Percentiles rank a stretch among this genome's conserved stretches.
Evolutionary conservation across 2,888 invertebrate genomes (phyloP).

Genomic region (Pyrrhia umbra): DNA sequence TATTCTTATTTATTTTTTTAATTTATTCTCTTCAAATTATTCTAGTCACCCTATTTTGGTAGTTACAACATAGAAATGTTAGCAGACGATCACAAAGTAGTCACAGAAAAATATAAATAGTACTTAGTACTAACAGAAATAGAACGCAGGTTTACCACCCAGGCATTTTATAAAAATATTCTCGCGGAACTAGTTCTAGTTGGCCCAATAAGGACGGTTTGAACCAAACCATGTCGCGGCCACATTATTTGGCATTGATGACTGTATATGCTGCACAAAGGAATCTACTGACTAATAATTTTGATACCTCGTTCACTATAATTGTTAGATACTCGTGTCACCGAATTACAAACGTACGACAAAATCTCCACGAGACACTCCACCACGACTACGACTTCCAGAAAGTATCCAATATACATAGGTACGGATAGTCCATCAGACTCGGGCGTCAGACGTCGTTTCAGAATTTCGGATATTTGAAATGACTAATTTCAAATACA

Average conservation of each 20-base stretch:
- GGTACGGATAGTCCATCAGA: slow-evolving; percentile 1
- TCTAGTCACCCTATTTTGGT: background rate
- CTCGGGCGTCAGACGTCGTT: background rate
- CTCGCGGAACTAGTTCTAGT: slow-evolving; percentile 29
- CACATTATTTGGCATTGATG: slow-evolving; percentile 36
- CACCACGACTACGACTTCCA: slow-evolving; percentile 7
- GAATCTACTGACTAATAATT: slow-evolving; percentile 8
- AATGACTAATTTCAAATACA: slow-evolving; percentile 15
- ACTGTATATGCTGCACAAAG: slow-evolving; percentile 33
- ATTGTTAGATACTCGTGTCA: background rate
- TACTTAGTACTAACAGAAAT: background rate
- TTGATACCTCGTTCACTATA: slow-evolving; percentile 19
- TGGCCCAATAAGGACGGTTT: slow-evolving; percentile 26
- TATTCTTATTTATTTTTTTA: no score
- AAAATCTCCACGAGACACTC: slow-evolving; percentile 11
- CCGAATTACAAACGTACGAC: background rate
- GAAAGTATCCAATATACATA: background rate
- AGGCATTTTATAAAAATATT: slow-evolving; percentile 8
- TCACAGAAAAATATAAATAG: background rate
- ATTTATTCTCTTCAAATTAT: background rate
- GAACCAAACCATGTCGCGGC: slow-evolving; percentile 22
- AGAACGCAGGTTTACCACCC: background rate
- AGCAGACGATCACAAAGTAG: background rate
- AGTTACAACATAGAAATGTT: background rate
- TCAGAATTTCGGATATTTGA: slow-evolving; percentile 37